Percentiles rank a stretch among this genome's conserved stretches.
Evolutionary conservation across 2,113 vertebrate genomes (phyloP).

Genomic region (Crotalus horridus): DNA sequence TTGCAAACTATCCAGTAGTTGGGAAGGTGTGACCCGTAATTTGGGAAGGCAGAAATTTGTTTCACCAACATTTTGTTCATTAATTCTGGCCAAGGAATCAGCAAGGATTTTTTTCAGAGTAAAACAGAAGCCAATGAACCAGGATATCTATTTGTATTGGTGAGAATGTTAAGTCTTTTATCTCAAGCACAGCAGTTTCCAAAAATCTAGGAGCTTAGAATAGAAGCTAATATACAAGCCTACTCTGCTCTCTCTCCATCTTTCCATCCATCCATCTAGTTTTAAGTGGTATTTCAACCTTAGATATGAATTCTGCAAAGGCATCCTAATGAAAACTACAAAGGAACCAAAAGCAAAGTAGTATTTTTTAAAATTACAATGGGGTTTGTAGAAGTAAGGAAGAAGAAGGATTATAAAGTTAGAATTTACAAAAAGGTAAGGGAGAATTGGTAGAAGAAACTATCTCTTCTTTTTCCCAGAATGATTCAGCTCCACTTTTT

Average conservation of each 20-base stretch:
- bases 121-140: neutral
- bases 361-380: neutral
- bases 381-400: neutral
- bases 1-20: neutral
- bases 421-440: neutral
- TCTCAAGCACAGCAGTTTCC: neutral
- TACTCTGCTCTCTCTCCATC: neutral
- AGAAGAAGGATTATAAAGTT: neutral
- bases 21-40: neutral
- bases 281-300: neutral
- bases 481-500: neutral
- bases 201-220: neutral
- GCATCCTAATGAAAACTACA: neutral
- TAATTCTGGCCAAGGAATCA: neutral
- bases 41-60: neutral
- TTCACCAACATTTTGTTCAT: neutral
- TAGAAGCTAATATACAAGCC: neutral
- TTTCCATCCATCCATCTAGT: neutral
- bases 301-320: neutral
- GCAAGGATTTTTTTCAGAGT: neutral
- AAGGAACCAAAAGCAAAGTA: neutral
- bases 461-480: neutral
- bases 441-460: neutral
- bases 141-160: neutral
- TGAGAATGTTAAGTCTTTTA: neutral